Evolutionary conservation across 2,797 vertebrate genomes (phyloP), one percentile per base, ranked within the genome.

Genomic region (Cryptoblepharus egeriae): DNA sequence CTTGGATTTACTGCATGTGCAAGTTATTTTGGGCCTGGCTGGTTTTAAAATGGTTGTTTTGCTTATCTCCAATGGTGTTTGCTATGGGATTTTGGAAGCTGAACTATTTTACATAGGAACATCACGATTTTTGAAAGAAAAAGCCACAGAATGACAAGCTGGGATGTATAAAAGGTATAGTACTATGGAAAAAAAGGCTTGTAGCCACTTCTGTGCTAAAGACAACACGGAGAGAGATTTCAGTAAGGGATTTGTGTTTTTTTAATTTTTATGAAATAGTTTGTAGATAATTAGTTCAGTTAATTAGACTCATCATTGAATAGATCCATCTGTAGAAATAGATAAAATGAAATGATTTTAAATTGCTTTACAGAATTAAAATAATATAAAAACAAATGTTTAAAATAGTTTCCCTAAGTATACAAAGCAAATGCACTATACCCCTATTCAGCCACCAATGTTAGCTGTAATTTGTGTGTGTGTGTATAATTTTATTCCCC

Each of bases 161-260:
- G 45, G 60, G 65, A 3, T 0, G 1, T 39, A 52, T 42, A 12
- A 1, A 49, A 32, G 52, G 16, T 26, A 35, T 13, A 49, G 8
- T 49, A 71, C 20, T 58, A 72, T n/a, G n/a, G 32, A 60, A 75
- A 30, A 55, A 37, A 4, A 55, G 45, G 16, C 39, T 74, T 13
- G 4, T 28, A 37, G 77, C 70, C 20, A 4, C n/a, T 0, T 0
- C 24, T 45, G 3, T 0, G 7, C 28, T 57, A 28, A 26, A 69
- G 61, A 42, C n/a, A 67, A 24, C n/a, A 20, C 55, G 68, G 30
- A 26, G 77, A n/a, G 42, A 55, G 37, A 73, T 42, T 75, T 37
- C 4, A 0, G 83, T 1, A 2, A 65, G 45, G 18, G 0, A 49
- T 32, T 77, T 22, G 37, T 49, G 11, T 52, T 52, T 52, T 16